These are phyloP conservation scores for Mesoclemmys tuberculata DNA, from an alignment of 2,113 vertebrate species.

Conservation along the genomic window DNA sequence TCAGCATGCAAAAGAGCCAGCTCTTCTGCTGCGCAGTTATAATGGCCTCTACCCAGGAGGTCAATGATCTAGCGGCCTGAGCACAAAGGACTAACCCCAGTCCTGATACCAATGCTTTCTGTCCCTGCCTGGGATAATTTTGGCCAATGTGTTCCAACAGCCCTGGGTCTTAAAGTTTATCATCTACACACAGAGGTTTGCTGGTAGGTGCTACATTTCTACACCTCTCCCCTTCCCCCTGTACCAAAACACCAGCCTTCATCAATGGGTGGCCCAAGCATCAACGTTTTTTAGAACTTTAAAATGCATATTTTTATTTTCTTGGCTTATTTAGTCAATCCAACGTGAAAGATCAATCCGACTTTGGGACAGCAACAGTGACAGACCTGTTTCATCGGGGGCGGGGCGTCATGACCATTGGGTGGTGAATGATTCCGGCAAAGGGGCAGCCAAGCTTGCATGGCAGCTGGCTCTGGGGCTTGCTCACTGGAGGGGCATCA, in stretches of 20 bases:
- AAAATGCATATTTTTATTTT: not conserved
- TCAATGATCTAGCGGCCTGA: too few relatives aligned
- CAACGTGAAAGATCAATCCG: not conserved
- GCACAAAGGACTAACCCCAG: not conserved
- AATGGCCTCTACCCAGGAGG: accelerated
- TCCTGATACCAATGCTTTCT: accelerated
- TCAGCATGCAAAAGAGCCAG: not conserved
- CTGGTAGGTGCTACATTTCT: not conserved
- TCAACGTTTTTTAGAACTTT: not conserved
- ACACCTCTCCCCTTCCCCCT: not conserved
- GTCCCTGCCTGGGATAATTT: too few relatives aligned
- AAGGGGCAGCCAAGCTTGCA: not conserved
- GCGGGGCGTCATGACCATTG: not conserved
- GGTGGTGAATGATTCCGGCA: accelerated
- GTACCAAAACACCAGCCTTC: not conserved
- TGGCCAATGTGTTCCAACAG: not conserved
- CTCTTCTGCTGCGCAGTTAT: not conserved
- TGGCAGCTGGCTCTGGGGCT: not conserved
- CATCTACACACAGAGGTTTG: not conserved
- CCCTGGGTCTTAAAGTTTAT: not conserved
- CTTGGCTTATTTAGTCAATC: not conserved
- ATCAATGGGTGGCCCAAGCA: too few relatives aligned
- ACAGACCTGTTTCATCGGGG: not conserved
- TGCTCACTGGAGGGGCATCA: not conserved
- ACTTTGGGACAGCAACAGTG: accelerated